A percentile compares a stretch with the other conserved stretches of the same genome.
Evolutionary conservation across 2,113 vertebrate genomes (phyloP).

Genomic region (Hoplias malabaricus): DNA sequence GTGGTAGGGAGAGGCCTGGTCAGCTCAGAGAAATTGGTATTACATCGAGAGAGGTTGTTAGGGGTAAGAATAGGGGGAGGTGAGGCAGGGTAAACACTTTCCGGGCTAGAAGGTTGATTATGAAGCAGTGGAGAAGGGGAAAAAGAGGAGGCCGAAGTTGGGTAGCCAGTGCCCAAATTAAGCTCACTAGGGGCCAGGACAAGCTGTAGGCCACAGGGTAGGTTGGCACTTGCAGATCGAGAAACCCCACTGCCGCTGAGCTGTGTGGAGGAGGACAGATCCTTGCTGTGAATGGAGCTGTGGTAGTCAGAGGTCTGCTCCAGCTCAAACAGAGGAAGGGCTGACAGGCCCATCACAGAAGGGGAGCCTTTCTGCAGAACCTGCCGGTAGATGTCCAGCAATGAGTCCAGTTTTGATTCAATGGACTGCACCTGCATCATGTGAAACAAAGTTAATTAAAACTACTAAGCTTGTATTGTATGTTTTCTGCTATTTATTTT

Average conservation of each 20-base stretch:
- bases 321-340: conserved; percentile 88
- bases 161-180: conserved; percentile 70
- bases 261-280: conserved; percentile 78
- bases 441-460: conserved; percentile 11
- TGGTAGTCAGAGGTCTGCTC: conserved; percentile 90
- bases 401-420: conserved; percentile 93
- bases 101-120: conserved; percentile 78
- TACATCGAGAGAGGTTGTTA: conserved; percentile 78
- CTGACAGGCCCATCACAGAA: conserved; percentile 85
- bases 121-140: conserved; percentile 85
- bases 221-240: conserved; percentile 82
- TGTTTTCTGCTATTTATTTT: background rate
- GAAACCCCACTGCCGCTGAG: conserved; percentile 71
- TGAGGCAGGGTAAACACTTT: conserved; percentile 79
- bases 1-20: conserved; percentile 76
- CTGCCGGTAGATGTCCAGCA: conserved; percentile 94
- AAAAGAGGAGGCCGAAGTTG: conserved; percentile 81
- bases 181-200: conserved; percentile 85
- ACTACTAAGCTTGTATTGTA: background rate
- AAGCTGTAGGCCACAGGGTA: conserved; percentile 85
- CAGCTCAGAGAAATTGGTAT: conserved; percentile 81
- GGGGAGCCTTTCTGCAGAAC: conserved; percentile 87
- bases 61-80: conserved; percentile 66
- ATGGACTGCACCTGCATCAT: conserved; percentile 91
- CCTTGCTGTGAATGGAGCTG: conserved; percentile 83